phyloP scores from a whole-genome alignment of 2,888 invertebrate genomes.

The Agonopterix arenella region DNA sequence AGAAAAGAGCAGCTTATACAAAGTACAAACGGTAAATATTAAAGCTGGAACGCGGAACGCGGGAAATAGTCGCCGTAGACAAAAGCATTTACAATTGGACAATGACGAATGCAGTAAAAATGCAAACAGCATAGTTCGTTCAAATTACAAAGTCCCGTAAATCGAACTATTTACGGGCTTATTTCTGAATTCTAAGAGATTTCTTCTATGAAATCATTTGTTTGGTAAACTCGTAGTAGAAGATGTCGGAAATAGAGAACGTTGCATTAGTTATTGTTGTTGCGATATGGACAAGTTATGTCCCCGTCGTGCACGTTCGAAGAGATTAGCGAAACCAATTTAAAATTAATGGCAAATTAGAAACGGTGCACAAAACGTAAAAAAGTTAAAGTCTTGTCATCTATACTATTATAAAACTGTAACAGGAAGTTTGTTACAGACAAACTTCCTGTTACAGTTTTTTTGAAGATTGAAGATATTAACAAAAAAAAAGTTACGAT shows the following conservation, averaged over 20 bases:
- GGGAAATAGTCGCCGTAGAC: constrained; percentile 31
- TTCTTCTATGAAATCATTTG: too few species aligned
- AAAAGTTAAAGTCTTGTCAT: too few species aligned
- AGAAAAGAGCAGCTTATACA: neutral
- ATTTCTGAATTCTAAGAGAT: too few species aligned
- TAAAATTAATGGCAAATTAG: too few species aligned
- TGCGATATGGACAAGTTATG: constrained; percentile 60
- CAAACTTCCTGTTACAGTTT: too few species aligned
- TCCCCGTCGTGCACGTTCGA: constrained; percentile 27
- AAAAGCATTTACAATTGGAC: constrained; percentile 57
- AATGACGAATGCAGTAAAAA: constrained; percentile 67
- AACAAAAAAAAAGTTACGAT: too few species aligned
- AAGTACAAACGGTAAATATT: constrained; percentile 21
- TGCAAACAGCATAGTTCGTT: constrained; percentile 25
- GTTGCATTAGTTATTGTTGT: constrained; percentile 53
- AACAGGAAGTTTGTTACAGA: too few species aligned
- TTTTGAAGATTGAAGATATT: too few species aligned
- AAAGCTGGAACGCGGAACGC: constrained; percentile 26
- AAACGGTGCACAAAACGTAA: too few species aligned
- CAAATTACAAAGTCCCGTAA: too few species aligned
- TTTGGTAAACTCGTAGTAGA: constrained; percentile 7
- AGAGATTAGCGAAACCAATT: constrained; percentile 3
- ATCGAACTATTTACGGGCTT: too few species aligned
- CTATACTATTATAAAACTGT: too few species aligned
- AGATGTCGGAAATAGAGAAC: constrained; percentile 65